Evolutionary conservation across 2,888 invertebrate species (phyloP), one percentile per base, ranked within the genome.

Genomic region (Nysson spinosus): DNA sequence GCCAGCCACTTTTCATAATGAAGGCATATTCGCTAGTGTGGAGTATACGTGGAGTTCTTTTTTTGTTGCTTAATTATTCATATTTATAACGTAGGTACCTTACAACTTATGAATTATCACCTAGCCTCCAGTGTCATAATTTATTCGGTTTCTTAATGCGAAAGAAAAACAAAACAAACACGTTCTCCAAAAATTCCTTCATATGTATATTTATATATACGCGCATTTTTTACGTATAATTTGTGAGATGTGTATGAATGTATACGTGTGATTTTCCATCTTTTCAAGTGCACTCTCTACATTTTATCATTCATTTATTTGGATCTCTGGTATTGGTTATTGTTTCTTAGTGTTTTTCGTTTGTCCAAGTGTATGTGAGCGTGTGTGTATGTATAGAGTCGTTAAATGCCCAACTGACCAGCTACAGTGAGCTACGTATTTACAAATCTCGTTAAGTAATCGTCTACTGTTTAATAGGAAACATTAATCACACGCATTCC

Each of bases 21-120:
- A 81, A 84, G 82, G 83, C 83, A 79, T 81, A 81, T 77, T 82
- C 76, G 72, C 81, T 82, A 81, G 81, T 75, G 79, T 76, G 77
- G 76, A 81, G 76, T 78, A 80, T 80, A 82, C 71, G 75, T 70
- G 68, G 61, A 69, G 57, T 63, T 69, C 75, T 63, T 67, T 66
- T 65, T 65, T 43, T 68, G 52, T 57, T 62, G 51, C 75, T 80
- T 77, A 77, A 72, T 75, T 72, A 78, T 60, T 70, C 69, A 65
- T 67, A 72, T 77, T 67, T 73, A 75, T 75, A 71, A 73, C 57
- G 63, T 77, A 82, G 80, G 72, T 81, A 81, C 55, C 73, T 80
- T 78, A 77, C 72, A 71, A 73, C 71, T 77, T 79, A 78, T 56
- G 68, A 67, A 74, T 78, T 78, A 81, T 77, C 75, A 65, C 75